A percentile compares a stretch with the other conserved stretches of the same genome.
phyloP scores from a whole-genome alignment of 1,140 invertebrate genomes.

The Lasioglossum baleicum region DNA sequence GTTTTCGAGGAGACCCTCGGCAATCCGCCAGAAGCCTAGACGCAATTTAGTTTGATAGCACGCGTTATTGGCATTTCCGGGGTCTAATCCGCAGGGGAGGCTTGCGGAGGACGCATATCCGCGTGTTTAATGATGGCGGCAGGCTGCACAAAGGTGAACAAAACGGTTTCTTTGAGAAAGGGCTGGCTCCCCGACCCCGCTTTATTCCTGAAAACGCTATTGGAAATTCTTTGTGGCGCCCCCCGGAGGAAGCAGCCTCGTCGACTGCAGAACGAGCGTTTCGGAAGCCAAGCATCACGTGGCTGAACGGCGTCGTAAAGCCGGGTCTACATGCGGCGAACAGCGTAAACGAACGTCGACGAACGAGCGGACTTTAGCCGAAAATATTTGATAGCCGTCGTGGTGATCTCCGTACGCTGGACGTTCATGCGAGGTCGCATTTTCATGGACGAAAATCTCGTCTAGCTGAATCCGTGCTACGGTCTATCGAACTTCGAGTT shows the following conservation, averaged over 20 bases:
- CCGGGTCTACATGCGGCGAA: too few relatives aligned
- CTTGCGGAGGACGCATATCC: constrained; percentile 7
- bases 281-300: too few relatives aligned
- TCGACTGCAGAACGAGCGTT: too few relatives aligned
- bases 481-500: too few relatives aligned
- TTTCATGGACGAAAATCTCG: too few relatives aligned
- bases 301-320: too few relatives aligned
- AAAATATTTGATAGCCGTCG: too few relatives aligned
- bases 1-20: background rate
- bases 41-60: background rate
- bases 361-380: too few relatives aligned
- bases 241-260: background rate
- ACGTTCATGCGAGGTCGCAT: too few relatives aligned
- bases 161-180: constrained; percentile 41
- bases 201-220: constrained; percentile 53
- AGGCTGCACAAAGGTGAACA: constrained; percentile 13
- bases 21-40: background rate
- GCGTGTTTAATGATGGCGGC: constrained; percentile 24
- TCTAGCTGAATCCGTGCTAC: too few relatives aligned
- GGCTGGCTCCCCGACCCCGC: constrained; percentile 3
- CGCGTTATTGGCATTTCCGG: background rate
- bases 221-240: constrained; percentile 56
- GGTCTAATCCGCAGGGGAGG: constrained; percentile 8
- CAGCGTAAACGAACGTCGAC: too few relatives aligned
- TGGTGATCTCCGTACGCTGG: too few relatives aligned